Percentiles rank a stretch among this genome's conserved stretches.
Evolutionary conservation across 2,113 vertebrate genomes (phyloP).

Genomic region (Odobenus rosmarus): DNA sequence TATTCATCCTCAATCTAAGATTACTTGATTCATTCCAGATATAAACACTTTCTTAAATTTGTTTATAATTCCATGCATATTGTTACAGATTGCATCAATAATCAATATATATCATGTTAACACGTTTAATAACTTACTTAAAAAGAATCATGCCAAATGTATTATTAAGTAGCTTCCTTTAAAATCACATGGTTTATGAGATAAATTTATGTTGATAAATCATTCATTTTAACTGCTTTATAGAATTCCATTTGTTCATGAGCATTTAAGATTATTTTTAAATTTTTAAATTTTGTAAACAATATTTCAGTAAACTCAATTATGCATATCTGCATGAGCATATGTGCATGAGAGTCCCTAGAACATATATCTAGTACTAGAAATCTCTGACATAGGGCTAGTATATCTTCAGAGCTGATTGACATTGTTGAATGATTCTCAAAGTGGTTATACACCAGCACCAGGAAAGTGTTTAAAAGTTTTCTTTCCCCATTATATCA

Average conservation of each 20-base stretch:
- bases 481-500: neutral
- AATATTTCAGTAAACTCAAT: neutral
- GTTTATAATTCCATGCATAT: neutral
- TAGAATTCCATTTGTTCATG: neutral
- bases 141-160: neutral
- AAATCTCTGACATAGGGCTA: neutral
- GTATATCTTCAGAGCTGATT: neutral
- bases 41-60: neutral
- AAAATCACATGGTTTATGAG: neutral
- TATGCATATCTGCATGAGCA: neutral
- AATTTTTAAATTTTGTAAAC: neutral
- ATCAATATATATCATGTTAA: neutral
- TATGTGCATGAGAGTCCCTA: neutral
- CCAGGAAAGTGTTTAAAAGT: neutral
- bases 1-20: neutral
- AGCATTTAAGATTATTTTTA: neutral
- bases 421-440: neutral
- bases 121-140: neutral
- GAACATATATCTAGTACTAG: neutral
- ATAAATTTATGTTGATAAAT: neutral
- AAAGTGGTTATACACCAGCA: neutral
- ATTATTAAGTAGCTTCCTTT: neutral
- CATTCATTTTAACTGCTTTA: neutral
- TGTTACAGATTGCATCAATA: neutral
- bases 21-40: neutral